Evolutionary conservation across 1,140 invertebrate genomes (phyloP).

Genomic region (Lordiphosa clarofinis): DNA sequence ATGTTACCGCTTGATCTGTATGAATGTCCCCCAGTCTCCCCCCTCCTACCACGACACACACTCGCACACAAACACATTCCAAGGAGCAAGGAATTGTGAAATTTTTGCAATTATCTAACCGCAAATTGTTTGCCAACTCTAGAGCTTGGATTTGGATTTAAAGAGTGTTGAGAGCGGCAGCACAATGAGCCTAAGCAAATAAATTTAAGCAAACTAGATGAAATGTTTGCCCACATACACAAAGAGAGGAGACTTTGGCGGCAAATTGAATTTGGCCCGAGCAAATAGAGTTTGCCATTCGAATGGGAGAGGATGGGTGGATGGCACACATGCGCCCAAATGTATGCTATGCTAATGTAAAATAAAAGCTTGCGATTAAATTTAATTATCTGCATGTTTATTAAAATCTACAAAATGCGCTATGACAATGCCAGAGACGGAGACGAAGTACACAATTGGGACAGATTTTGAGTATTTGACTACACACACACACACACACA

Average conservation of each 20-base stretch:
- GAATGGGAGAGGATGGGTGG: not conserved
- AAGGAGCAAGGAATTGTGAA: constrained; percentile 8
- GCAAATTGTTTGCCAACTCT: constrained; percentile 48
- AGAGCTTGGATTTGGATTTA: constrained; percentile 25
- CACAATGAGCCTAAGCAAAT: constrained; percentile 33
- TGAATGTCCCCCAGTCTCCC: not conserved
- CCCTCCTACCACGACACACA: not conserved
- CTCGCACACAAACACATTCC: too few relatives aligned
- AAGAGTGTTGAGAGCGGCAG: constrained; percentile 1
- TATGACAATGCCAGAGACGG: constrained; percentile 18
- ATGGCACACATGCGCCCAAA: constrained; percentile 32
- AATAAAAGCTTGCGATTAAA: constrained; percentile 70
- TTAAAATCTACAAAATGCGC: constrained; percentile 67
- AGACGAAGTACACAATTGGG: constrained; percentile 51
- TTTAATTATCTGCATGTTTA: constrained; percentile 71
- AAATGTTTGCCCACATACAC: constrained; percentile 49
- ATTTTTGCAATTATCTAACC: constrained; percentile 51
- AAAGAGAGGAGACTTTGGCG: constrained; percentile 40
- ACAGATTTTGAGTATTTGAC: constrained; percentile 58
- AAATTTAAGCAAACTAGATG: constrained; percentile 39
- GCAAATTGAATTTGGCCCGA: constrained; percentile 68
- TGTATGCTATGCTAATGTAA: constrained; percentile 49
- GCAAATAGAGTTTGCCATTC: constrained; percentile 58
- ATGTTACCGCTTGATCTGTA: not conserved
- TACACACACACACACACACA: constrained; percentile 12